phyloP scores from a whole-genome alignment of 2,888 invertebrate species.

The Lycia hirtaria region DNA sequence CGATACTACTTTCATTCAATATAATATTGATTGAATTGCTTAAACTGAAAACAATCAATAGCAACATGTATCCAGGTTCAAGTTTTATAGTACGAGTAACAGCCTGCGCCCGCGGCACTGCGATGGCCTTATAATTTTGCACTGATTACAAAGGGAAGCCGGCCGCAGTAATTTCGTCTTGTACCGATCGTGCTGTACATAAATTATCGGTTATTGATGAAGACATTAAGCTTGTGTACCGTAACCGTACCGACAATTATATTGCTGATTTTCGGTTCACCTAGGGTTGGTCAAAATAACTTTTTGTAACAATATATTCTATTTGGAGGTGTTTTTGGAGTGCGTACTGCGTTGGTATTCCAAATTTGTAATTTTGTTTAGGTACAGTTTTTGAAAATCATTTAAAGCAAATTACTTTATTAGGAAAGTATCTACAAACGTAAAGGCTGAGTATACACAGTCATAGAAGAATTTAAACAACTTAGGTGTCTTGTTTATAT shows the following conservation, averaged over 20 bases:
- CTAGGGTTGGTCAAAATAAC: not conserved
- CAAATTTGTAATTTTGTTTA: too few species aligned
- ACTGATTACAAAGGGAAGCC: slow-evolving; percentile 86
- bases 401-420: too few species aligned
- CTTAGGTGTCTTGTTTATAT: too few species aligned
- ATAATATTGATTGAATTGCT: not conserved
- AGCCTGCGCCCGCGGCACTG: slow-evolving; percentile 79
- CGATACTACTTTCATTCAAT: slow-evolving; percentile 13
- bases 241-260: slow-evolving; percentile 68
- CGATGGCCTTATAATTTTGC: slow-evolving; percentile 82
- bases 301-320: too few species aligned
- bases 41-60: slow-evolving; percentile 7
- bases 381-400: too few species aligned
- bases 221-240: slow-evolving; percentile 81
- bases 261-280: slow-evolving; percentile 52
- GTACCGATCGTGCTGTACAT: slow-evolving; percentile 83
- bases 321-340: too few species aligned
- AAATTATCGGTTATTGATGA: slow-evolving; percentile 86
- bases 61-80: slow-evolving; percentile 63
- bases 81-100: slow-evolving; percentile 63
- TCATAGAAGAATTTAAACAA: too few species aligned
- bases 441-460: too few species aligned
- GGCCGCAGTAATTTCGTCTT: slow-evolving; percentile 87
- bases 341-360: too few species aligned
- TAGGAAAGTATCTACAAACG: too few species aligned